Conservation (phyloP, 2,797 vertebrate species). For the Platalea minor region DNA sequence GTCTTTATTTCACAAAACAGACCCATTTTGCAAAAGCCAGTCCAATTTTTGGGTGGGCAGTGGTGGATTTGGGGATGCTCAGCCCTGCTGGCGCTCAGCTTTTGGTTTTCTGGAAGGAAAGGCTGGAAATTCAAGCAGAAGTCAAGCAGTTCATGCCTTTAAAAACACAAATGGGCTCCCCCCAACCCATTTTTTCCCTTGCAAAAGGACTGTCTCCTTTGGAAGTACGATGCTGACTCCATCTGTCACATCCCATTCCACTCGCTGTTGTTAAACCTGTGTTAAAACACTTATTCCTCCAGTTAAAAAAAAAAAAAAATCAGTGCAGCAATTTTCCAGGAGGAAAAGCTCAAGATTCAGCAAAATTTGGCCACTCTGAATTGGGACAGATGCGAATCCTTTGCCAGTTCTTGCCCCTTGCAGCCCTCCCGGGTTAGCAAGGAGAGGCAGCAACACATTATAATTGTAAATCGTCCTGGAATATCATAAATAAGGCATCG, state of each 20-base stretch:
- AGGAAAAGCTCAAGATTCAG: background rate
- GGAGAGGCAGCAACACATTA: background rate
- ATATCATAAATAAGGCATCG: background rate
- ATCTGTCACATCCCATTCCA: background rate
- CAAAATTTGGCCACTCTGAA: background rate
- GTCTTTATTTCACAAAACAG: background rate
- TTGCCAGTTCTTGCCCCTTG: fast-evolving
- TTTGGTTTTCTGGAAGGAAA: background rate
- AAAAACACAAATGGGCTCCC: background rate
- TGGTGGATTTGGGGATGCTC: background rate
- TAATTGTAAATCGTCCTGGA: background rate
- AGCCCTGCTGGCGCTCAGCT: fast-evolving
- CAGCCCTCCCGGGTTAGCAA: background rate
- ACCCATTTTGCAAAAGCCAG: fast-evolving
- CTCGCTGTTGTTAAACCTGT: background rate
- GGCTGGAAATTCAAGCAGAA: background rate
- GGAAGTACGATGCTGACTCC: fast-evolving
- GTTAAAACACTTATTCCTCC: background rate
- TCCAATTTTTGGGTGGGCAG: background rate
- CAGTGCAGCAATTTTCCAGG: background rate
- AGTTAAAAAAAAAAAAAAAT: background rate
- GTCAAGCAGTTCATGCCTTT: background rate
- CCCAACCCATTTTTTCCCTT: fast-evolving
- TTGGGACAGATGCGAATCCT: background rate
- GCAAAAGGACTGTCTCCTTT: background rate